Base-by-base conservation (phyloP, 2,113 vertebrate genomes). In the Cynoglossus semilaevis region DNA sequence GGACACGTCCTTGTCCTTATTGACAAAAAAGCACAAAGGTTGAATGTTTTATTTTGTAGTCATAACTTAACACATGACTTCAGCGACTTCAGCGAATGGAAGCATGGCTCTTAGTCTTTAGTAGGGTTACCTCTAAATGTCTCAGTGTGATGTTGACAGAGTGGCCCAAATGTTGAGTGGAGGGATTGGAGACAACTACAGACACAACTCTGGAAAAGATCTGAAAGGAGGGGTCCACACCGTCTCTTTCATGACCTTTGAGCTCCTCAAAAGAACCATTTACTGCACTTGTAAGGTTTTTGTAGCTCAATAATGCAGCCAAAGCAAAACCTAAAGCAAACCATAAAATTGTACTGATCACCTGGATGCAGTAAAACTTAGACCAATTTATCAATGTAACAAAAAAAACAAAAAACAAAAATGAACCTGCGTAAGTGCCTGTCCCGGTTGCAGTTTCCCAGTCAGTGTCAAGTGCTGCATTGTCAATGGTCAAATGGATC, bases 241-340 rank as follows among this genome's bases (percentile, higher is more conserved):
- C 42, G 1, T 70, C 18, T 37, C 58, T 62, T 54, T 74, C 5
- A 1, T 11, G 9, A 37, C 34, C 36, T 9, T 29, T 42, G 14
- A 89, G 55, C 15, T 56, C 17, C 16, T 79, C 58, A 36, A 87
- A 70, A 15, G 91, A 88, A 0, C 22, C n/a, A 9, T 74, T 71
- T 40, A 89, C 64, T 37, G 88, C 19, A 0, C 0, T 17, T 15
- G 70, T 13, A 13, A 95, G 73, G 16, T 76, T 72, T 19, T 48
- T 77, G 52, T 89, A 93, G 57, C 80, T 91, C 57, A 96, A 65
- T 54, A 95, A 57, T 0, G 91, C 91, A 10, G 83, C 83, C 49
- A 91, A 1, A 0, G 87, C 51, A 38, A 73, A 85, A 18, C 86
- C 94, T 96, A 63, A 3, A 15, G 42, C 35, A 37, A 1, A 15